A percentile compares a stretch with the other conserved stretches of the same genome.
Evolutionary conservation across 2,113 vertebrate genomes (phyloP).

Genomic region (Illadopsis cleaveri): DNA sequence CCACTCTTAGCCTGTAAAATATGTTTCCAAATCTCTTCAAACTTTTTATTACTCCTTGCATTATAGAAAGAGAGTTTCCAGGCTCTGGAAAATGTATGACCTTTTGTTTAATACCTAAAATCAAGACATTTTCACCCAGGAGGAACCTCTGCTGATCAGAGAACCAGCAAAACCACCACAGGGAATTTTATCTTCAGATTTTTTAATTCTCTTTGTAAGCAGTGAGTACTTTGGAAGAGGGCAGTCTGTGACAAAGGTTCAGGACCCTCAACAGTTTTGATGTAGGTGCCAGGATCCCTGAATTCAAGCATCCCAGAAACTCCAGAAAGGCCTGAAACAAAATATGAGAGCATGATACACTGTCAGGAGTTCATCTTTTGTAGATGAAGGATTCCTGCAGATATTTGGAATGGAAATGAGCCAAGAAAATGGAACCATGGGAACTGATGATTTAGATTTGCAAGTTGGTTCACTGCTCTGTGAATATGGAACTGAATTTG

Average conservation of each 20-base stretch:
- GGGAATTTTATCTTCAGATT: not conserved
- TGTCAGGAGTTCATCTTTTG: not conserved
- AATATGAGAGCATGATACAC: not conserved
- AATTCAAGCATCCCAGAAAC: not conserved
- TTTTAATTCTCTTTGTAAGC: not conserved
- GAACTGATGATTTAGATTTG: not conserved
- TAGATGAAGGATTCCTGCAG: not conserved
- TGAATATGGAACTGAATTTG: not conserved
- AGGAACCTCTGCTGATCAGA: not conserved
- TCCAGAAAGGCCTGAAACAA: not conserved
- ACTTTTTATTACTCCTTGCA: not conserved
- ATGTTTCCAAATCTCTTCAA: not conserved
- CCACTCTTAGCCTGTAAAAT: not conserved
- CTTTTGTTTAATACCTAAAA: not conserved
- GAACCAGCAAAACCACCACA: not conserved
- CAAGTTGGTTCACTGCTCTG: not conserved
- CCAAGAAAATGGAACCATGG: not conserved
- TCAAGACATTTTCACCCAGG: not conserved
- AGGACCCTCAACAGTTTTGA: not conserved
- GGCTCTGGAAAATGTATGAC: fast-evolving
- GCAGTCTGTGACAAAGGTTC: not conserved
- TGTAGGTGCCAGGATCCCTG: not conserved
- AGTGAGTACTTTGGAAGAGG: not conserved
- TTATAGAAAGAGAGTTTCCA: not conserved
- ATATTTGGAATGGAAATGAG: not conserved